phyloP scores from a whole-genome alignment of 2,797 vertebrate species.

The Notolepis coatsorum region DNA sequence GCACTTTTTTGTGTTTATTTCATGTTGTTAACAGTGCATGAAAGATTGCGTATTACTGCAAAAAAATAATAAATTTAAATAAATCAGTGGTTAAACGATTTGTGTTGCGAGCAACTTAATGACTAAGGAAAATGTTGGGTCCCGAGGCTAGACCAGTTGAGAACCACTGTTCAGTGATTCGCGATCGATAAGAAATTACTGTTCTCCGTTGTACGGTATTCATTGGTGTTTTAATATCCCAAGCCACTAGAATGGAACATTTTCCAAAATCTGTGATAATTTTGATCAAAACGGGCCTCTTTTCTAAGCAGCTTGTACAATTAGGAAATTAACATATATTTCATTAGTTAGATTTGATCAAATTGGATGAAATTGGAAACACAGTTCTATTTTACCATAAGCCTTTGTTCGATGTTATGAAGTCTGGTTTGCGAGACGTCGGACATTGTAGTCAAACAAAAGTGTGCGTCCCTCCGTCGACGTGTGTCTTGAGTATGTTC shows the following conservation, averaged over 20 bases:
- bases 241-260: constrained; percentile 18
- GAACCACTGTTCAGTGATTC: no score
- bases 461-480: constrained; percentile 51
- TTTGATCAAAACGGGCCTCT: constrained; percentile 14
- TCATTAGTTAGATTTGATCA: constrained; percentile 63
- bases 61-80: no score
- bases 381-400: constrained; percentile 21
- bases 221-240: not conserved
- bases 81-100: no score
- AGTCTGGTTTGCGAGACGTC: constrained; percentile 45
- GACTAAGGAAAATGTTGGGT: no score
- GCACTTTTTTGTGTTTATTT: no score
- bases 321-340: constrained; percentile 50
- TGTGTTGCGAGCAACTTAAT: no score
- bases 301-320: constrained; percentile 21
- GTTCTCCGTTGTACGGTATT: not conserved
- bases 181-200: no score
- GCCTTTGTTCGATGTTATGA: constrained; percentile 60
- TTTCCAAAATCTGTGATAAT: constrained; percentile 12
- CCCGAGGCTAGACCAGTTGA: no score
- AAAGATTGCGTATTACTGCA: no score
- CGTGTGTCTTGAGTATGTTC: constrained; percentile 48
- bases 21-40: no score
- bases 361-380: constrained; percentile 51
- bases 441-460: constrained; percentile 18